phyloP scores from a whole-genome alignment of 1,140 invertebrate genomes.

The Drosophila pallidifrons region DNA sequence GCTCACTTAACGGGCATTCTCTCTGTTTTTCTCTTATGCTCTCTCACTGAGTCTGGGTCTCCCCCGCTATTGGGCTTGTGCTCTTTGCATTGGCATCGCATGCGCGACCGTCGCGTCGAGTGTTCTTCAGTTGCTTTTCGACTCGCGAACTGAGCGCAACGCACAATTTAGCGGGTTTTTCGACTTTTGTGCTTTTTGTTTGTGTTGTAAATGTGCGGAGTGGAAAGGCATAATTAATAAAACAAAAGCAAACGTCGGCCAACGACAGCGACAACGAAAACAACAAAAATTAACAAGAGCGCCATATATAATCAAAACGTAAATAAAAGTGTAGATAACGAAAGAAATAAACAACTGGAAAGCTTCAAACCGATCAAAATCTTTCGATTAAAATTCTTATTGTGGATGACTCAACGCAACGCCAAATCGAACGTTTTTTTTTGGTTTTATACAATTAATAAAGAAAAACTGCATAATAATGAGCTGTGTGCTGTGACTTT shows the following conservation, averaged over 20 bases:
- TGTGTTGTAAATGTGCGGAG: constrained; percentile 30
- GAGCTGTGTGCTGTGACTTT: constrained; percentile 14
- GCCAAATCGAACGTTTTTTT: constrained; percentile 5
- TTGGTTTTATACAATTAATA: background rate
- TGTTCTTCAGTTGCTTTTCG: constrained; percentile 66
- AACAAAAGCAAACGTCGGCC: constrained; percentile 30
- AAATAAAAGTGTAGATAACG: constrained; percentile 65
- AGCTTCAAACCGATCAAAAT: constrained; percentile 31
- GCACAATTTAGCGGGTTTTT: constrained; percentile 31
- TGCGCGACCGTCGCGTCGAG: constrained; percentile 56
- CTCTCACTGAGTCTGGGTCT: constrained; percentile 4
- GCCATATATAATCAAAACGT: constrained; percentile 64
- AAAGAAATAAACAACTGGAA: constrained; percentile 29
- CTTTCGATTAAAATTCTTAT: constrained; percentile 10
- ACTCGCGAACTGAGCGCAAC: constrained; percentile 58
- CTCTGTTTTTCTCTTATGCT: background rate
- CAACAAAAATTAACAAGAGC: constrained; percentile 17
- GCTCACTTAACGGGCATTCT: constrained; percentile 1
- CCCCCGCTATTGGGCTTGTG: constrained; percentile 6
- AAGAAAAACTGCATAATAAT: constrained; percentile 15
- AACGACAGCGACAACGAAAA: constrained; percentile 23
- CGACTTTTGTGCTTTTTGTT: constrained; percentile 30
- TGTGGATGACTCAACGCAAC: constrained; percentile 24
- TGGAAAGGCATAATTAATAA: constrained; percentile 47
- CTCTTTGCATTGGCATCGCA: constrained; percentile 58